Base-by-base conservation (phyloP, 2,797 vertebrate species). In the Hippocampus kuda region DNA sequence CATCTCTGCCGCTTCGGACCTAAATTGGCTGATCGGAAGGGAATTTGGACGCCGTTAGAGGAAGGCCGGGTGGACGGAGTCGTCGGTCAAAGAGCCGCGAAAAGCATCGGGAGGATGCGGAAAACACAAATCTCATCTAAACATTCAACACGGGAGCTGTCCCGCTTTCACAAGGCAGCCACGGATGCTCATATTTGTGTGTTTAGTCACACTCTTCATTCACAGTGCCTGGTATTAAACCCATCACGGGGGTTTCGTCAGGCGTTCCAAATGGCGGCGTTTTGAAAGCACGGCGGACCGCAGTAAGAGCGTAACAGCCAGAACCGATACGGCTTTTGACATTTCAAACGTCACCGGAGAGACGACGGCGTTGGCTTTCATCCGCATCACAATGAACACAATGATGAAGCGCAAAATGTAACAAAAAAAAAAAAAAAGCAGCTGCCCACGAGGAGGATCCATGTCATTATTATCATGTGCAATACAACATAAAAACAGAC, bases 41-140 rank as follows among this genome's bases (percentile, higher is more conserved):
- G 92, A 93, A 92, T 92, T 92, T 81, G 79, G 86, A 87, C 84
- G 89, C 82, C 87, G 84, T 91, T 91, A 91, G 82, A 80, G 82
- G 72, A 74, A 82, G 72, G 68, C 77, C 78, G 77, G 82, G 78
- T 87, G 89, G 78, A 70, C 77, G 70, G 71, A 90, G 89, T 90
- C 89, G 88, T 87, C 86, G 91, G 88, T 84, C 88, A 90, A 91
- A 87, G 90, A 92, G 88, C 90, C 81, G 88, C 82, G 88, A 92
- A 93, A 90, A 87, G 84, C 86, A 24, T 86, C 85, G 83, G 68
- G 60, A 90, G 89, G 88, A 91, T 92, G 90, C 89, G 91, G 22
- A 88, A 88, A 87, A 92, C 85, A 88, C 85, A 92, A 93, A 94
- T 91, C 91, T 83, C 89, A 91, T 87, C 91, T 91, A 91, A 91